Evolutionary conservation across 2,797 vertebrate genomes (phyloP), one percentile per base, ranked within the genome.

Genomic region (Adrianichthys oophorus): DNA sequence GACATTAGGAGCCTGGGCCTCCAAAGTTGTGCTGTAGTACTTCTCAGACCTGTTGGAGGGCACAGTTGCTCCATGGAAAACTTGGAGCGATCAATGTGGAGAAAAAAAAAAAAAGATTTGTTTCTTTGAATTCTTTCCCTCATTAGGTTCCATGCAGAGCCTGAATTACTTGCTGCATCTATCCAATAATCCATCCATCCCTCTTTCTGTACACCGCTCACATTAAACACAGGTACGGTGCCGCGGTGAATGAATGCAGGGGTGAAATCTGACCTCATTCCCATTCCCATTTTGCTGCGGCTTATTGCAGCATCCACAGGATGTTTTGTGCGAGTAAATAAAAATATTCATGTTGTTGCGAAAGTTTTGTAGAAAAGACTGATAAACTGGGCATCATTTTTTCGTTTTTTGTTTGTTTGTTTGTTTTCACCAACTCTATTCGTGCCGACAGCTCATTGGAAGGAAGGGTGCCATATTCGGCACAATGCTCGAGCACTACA

Each of bases 111-210:
- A 82, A 81, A 81, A 72, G 58, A 78, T 84, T 76, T 68, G 73
- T 81, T 87, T 84, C 73, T 88, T 55, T 88, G 74, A 85, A 88
- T 89, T 88, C 85, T 86, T 76, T 81, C 72, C 80, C 84, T 90
- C 86, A 89, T 92, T 90, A 85, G 75, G 84, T 86, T 83, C 83
- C 82, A 86, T 85, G 84, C 82, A 83, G 75, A 77, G 83, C 82
- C 81, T 83, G 83, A 87, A 90, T 89, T 84, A 89, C 88, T 83
- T 84, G 70, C 76, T 79, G 85, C 86, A 85, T 87, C 86, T 70
- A 85, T 82, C 80, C 87, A 87, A 85, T 88, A 74, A 87, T 81
- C 49, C 55, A 64, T 51, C 48, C 41, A 72, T 80, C 75, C 75
- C 68, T 87, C 82, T 78, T 85, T 84, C 60, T 74, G 70, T 83